phyloP scores from a whole-genome alignment of 2,797 vertebrate genomes.

The Helicolenus hilgendorfi region DNA sequence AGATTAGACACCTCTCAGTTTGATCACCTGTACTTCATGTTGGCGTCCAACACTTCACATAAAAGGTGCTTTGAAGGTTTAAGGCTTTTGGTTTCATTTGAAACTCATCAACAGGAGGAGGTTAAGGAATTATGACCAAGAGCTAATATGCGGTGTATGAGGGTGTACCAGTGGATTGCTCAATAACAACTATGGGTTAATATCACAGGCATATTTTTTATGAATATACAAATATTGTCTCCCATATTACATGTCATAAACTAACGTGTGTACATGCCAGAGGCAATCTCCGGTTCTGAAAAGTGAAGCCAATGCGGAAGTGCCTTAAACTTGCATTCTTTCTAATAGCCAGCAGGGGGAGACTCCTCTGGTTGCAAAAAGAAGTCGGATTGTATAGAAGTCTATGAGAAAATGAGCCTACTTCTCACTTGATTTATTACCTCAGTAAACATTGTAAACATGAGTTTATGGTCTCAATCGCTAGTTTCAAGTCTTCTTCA shows the following conservation, averaged over 20 bases:
- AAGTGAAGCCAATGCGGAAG: background rate
- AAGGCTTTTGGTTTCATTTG: background rate
- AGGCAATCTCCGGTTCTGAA: background rate
- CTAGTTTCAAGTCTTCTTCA: too few relatives aligned
- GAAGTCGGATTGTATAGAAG: background rate
- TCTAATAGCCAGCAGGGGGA: background rate
- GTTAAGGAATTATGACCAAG: rapidly evolving
- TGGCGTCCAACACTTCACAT: background rate
- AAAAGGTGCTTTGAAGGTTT: background rate
- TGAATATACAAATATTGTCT: background rate
- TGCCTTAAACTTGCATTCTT: background rate
- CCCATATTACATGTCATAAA: background rate
- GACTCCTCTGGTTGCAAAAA: background rate
- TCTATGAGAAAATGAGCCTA: background rate
- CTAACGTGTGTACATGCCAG: background rate
- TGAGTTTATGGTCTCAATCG: rapidly evolving
- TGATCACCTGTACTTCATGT: background rate
- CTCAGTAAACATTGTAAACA: too few relatives aligned
- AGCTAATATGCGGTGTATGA: background rate
- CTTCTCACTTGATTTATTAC: background rate
- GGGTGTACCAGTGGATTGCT: background rate
- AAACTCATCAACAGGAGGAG: background rate
- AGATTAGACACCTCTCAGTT: background rate
- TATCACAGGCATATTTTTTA: background rate
- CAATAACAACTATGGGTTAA: background rate